Evolutionary conservation across 2,797 vertebrate genomes (phyloP), one percentile per base, ranked within the genome.

Genomic region (Spinus pinus): DNA sequence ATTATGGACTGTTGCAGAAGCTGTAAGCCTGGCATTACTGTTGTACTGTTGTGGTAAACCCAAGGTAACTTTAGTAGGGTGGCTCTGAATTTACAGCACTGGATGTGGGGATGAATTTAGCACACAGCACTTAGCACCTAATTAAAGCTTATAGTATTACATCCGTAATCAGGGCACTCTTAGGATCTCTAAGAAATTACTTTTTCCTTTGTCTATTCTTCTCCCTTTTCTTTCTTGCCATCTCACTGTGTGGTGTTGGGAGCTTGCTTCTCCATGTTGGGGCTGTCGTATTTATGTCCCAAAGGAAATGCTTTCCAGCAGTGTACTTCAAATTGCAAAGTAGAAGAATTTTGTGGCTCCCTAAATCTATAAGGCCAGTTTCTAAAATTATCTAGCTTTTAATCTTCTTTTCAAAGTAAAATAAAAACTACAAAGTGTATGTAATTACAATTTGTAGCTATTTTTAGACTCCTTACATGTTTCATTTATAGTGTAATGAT

Each of bases 101-200:
- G 42, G 46, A 64, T 66, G 47, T 31, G 61, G 41, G 82, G 86
- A 56, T 92, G 93, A 94, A 94, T 93, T 94, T 88, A 86, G 88
- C 81, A 35, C 90, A 53, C 46, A 73, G 88, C 90, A 83, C 83
- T 95, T 93, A 92, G 88, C 80, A 94, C 93, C 93, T 97, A 92
- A 96, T 97, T 96, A 96, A 84, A 95, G 95, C 94, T 96, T 96
- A 96, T 88, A 86, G 94, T 73, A 92, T 95, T 87, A 84, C 69
- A 42, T 57, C 81, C 0, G 1, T 96, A 97, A 97, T 94, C 70
- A 64, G 84, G 77, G 78, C 35, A 25, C 86, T 60, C 92, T 89
- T 77, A 58, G 57, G 79, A 73, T 18, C 66, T 75, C 70, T 70
- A 49, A 84, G 93, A 96, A 96, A 95, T 92, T 84, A 58, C 54